Evolutionary conservation across 1,140 invertebrate species (phyloP), one percentile per base, ranked within the genome.

Genomic region (Drosophila burlai): DNA sequence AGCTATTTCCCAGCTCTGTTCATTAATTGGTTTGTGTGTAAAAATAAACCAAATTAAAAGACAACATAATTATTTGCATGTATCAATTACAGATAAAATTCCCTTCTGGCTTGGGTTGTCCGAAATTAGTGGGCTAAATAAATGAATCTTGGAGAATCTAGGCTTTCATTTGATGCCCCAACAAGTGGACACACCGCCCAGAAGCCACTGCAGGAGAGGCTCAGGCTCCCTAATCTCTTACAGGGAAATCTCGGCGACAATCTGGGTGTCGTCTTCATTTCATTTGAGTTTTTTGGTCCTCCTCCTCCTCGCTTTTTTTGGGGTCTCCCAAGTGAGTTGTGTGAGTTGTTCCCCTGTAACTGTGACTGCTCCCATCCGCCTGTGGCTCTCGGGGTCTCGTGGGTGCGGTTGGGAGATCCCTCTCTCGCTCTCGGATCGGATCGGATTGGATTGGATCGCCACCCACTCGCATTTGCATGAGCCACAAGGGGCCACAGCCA

Each of bases 381-480:
- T 61, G 69, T 73, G 71, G 69, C 54, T 57, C 4, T 57, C 4
- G 65, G 45, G 52, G 63, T 76, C 15, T 50, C 21, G 69, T 73
- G 69, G 69, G 69, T 73, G 69, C 69, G 69, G 69, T 73, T 72
- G 36, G 31, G 31, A 43, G 75, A 57, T 57, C 11, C 9, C n/a
- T 43, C 42, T 18, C 42, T 18, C 4, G 26, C 15, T 49, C 24
- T 9, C 45, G 50, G 50, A 36, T 54, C 34, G 52, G 52, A 55
- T 55, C 8, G 50, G 52, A 55, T 55, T 9, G 54, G 54, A 57
- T 57, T 24, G 54, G 54, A 57, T 71, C 80, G 77, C 77, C 84
- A 90, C 84, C 84, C 84, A 89, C 84, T 81, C 85, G 77, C 85
- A 90, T 89, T 89, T 84, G 85, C 85, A 89, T 87, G 84, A 36